Percentiles rank a stretch among this genome's conserved stretches.
phyloP scores from a whole-genome alignment of 1,140 invertebrate species.

The Telenomus remus region DNA sequence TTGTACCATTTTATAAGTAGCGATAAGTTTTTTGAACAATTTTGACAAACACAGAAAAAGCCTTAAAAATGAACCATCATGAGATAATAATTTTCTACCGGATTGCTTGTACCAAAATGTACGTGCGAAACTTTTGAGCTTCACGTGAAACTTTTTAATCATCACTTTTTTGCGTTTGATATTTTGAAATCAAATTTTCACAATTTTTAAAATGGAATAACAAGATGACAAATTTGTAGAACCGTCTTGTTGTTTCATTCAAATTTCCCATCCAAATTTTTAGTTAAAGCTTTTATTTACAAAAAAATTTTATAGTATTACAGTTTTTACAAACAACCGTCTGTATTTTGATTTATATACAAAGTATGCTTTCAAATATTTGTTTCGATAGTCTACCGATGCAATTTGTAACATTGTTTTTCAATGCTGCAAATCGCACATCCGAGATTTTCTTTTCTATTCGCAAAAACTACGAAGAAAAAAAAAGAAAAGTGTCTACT shows the following conservation, averaged over 20 bases:
- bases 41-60: conserved; percentile 1
- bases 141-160: too few relatives aligned
- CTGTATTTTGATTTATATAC: not conserved
- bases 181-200: too few relatives aligned
- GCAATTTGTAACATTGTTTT: conserved; percentile 15
- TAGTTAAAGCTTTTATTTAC: too few relatives aligned
- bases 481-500: not conserved
- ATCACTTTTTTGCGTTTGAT: too few relatives aligned
- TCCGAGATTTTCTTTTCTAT: not conserved
- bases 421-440: conserved; percentile 35
- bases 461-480: not conserved
- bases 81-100: not conserved
- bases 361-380: not conserved
- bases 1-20: conserved; percentile 22
- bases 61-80: not conserved
- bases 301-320: conserved; percentile 1
- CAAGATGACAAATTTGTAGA: too few relatives aligned
- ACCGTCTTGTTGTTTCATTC: too few relatives aligned
- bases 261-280: too few relatives aligned
- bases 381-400: conserved; percentile 1
- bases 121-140: too few relatives aligned
- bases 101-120: not conserved
- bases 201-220: too few relatives aligned
- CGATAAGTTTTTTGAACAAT: conserved; percentile 10
- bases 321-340: not conserved